phyloP scores from a whole-genome alignment of 2,797 vertebrate species.

The Argyrosomus regius region DNA sequence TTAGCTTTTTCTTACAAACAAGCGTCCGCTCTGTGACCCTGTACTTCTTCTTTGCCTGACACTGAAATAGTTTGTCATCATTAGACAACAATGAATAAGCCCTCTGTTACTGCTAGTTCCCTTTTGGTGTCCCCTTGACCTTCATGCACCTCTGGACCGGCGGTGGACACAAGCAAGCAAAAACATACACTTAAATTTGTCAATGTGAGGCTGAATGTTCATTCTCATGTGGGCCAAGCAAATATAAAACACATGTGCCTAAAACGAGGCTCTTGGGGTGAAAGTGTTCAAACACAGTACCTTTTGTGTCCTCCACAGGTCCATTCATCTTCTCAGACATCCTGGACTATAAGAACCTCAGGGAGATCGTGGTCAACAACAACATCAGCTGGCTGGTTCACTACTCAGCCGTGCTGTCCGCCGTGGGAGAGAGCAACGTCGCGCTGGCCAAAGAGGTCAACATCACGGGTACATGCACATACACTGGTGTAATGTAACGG shows the following conservation, averaged over 20 bases:
- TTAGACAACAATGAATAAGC: neutral
- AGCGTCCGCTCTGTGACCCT: too few relatives aligned
- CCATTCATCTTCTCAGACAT: constrained; percentile 93
- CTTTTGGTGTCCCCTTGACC: neutral
- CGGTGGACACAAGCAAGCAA: neutral
- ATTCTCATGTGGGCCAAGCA: neutral
- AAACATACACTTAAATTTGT: neutral
- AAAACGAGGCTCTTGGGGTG: neutral
- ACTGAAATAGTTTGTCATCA: too few relatives aligned
- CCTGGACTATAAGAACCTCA: constrained; percentile 92
- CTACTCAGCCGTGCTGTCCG: constrained; percentile 92
- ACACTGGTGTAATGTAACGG: neutral
- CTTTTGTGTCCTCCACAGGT: constrained; percentile 76
- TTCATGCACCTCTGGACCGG: too few relatives aligned
- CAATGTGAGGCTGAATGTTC: neutral
- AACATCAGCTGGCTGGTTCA: constrained; percentile 94
- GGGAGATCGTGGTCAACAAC: constrained; percentile 93
- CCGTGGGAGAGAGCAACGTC: constrained; percentile 90
- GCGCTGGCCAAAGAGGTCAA: constrained; percentile 91
- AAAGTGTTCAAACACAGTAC: neutral
- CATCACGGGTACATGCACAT: constrained; percentile 86
- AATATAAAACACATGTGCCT: constrained; percentile 15
- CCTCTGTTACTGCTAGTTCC: neutral
- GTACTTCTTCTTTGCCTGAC: too few relatives aligned
- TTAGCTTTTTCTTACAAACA: too few relatives aligned